Base-by-base conservation (phyloP, 2,888 invertebrate genomes). In the Rutpela maculata region DNA sequence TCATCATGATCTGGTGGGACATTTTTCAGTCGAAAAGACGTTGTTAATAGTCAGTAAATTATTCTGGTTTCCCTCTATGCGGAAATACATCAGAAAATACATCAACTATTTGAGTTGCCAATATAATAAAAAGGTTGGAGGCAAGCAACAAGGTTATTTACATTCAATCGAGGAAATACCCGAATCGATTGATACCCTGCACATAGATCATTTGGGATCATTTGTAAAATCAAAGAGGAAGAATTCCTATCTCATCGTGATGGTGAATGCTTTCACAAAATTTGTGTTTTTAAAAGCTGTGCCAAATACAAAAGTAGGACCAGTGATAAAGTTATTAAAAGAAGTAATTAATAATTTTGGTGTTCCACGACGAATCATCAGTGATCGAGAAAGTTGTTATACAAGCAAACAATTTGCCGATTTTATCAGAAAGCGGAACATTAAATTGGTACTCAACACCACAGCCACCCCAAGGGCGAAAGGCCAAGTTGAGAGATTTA, bases 201-300 rank as follows among this genome's bases (percentile, higher is more conserved):
- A n/a, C n/a, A n/a, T n/a, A n/a, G n/a, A n/a, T n/a, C n/a, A n/a
- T n/a, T n/a, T n/a, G n/a, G n/a, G n/a, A n/a, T n/a, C n/a, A n/a
- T n/a, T n/a, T n/a, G n/a, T n/a, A n/a, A n/a, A n/a, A n/a, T n/a
- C 59, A 12, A 19, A 19, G 11, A 10, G 19, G 17, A 69, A 57
- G 5, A 69, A 69, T n/a, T 19, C 31, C 7, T 57, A 69, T 31
- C 15, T 69, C 11, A 87, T 89, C 74, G 83, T 87, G 57, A 86
- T 84, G 6, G 50, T 83, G 1, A 83, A 85, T n/a, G 57, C 26
- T 26, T 69, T 69, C 15, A 69, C 69, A 3, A 69, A 69, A 22
- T 69, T 57, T 57, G 55, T 57, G 3, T 56, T 69, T 57, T 12
- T 69, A 15, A 35, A 56, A 55, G 56, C 69, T 15, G 69, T 69